Percentiles rank a stretch among this genome's conserved stretches.
phyloP scores from a whole-genome alignment of 2,888 invertebrate species.

The Isoperla grammatica region DNA sequence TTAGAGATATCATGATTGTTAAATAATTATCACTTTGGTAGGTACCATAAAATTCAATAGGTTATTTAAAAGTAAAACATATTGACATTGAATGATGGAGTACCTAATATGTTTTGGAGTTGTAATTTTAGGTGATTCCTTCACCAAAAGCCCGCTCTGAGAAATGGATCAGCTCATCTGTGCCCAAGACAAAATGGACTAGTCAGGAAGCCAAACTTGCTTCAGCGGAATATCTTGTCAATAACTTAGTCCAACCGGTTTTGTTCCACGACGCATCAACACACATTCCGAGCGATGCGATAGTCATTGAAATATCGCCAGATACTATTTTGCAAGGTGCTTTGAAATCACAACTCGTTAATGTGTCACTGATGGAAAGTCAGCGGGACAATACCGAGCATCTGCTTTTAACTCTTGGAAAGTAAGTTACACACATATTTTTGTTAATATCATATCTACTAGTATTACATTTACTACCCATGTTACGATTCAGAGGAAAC shows the following conservation, averaged over 20 bases:
- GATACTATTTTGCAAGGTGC: slow-evolving; percentile 49
- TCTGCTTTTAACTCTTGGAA: slow-evolving; percentile 48
- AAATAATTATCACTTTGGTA: too few relatives aligned
- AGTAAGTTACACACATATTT: slow-evolving; percentile 37
- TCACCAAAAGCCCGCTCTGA: slow-evolving; percentile 69
- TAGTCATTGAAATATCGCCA: slow-evolving; percentile 89
- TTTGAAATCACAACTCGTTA: slow-evolving; percentile 42
- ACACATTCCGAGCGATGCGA: slow-evolving; percentile 79
- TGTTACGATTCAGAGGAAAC: too few relatives aligned
- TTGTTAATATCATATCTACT: too few relatives aligned
- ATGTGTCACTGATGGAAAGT: slow-evolving; percentile 32
- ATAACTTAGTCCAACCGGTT: slow-evolving; percentile 90
- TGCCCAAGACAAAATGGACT: slow-evolving; percentile 78
- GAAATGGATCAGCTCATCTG: slow-evolving; percentile 90
- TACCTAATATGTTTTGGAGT: too few relatives aligned
- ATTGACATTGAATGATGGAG: too few relatives aligned
- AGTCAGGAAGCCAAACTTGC: slow-evolving; percentile 70
- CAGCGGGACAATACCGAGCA: slow-evolving; percentile 45
- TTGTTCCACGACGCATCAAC: slow-evolving; percentile 83
- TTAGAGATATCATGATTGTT: too few relatives aligned
- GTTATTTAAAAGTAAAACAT: too few relatives aligned
- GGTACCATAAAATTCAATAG: too few relatives aligned
- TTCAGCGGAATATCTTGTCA: slow-evolving; percentile 91
- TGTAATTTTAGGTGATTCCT: slow-evolving; percentile 56
- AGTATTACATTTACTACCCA: too few relatives aligned